Evolutionary conservation across 1,140 invertebrate species (phyloP), one percentile per base, ranked within the genome.

Genomic region (Macrotrachela quadricornifera): DNA sequence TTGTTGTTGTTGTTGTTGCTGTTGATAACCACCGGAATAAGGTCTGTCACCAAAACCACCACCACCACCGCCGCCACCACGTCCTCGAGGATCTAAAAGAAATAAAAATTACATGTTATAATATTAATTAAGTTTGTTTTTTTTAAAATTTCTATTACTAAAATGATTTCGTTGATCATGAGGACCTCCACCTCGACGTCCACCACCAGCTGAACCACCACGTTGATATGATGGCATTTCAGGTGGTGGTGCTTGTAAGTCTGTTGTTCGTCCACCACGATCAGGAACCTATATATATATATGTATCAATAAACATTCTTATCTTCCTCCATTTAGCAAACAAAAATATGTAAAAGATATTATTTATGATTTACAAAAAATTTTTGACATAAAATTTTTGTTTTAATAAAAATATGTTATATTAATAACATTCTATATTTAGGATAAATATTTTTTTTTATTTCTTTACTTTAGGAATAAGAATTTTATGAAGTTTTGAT

Each of bases 141-240:
- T n/a, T n/a, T n/a, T n/a, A n/a, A n/a, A n/a, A 15, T 4, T 44
- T 44, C 2, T 44, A 44, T 9, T 6, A 44, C 6, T 44, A 9
- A 44, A 18, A n/a, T n/a, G 2, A 44, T 44, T 44, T n/a, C n/a
- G 17, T 44, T 44, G 42, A 4, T 44, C 42, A 44, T 18, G 42
- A 18, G 2, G 42, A 15, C n/a, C 17, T 44, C 42, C 42, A 44
- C n/a, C 2, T 44, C 17, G 42, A 18, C 9, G n/a, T 3, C 21
- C 21, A 30, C 21, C 21, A 4, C 21, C 21, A 4, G 3, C 42
- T 44, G n/a, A 18, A 4, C 42, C 42, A 4, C 42, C n/a, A 44
- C 42, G 42, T 44, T 82, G 77, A 81, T 85, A 92, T 1, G 81
- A 79, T 11, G 88, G 87, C 85, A 92, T 91, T 73, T 92, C 88